Evolutionary conservation across 2,797 vertebrate species (phyloP).

Genomic region (Distichodus sexfasciatus): DNA sequence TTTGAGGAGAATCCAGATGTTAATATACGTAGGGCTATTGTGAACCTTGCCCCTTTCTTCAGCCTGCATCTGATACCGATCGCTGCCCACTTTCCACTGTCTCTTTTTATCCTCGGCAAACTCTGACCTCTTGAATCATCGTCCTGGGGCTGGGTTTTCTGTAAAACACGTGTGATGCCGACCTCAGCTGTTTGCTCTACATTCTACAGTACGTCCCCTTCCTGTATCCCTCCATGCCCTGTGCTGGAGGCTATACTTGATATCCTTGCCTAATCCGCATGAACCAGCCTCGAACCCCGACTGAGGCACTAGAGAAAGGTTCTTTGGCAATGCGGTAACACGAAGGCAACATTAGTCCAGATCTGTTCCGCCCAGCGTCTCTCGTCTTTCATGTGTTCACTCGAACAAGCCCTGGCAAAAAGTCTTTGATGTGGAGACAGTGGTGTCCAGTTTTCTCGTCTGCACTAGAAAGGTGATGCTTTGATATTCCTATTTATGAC

Average conservation of each 20-base stretch:
- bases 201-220: neutral
- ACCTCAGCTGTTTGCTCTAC: constrained; percentile 8
- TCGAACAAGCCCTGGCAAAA: constrained; percentile 15
- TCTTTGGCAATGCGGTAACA: constrained; percentile 39
- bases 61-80: too few relatives aligned
- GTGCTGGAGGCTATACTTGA: constrained; percentile 25
- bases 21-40: too few relatives aligned
- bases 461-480: constrained; percentile 23
- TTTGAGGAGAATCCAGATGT: too few relatives aligned
- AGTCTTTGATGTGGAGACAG: constrained; percentile 2
- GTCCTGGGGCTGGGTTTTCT: constrained; percentile 1
- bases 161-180: neutral
- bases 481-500: constrained; percentile 28
- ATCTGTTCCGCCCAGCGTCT: constrained; percentile 47
- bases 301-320: constrained; percentile 28
- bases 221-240: neutral
- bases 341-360: constrained; percentile 26
- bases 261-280: constrained; percentile 38
- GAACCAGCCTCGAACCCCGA: constrained; percentile 40
- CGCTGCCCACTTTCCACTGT: neutral
- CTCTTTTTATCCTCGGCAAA: neutral
- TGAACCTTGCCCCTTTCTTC: too few relatives aligned
- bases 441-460: constrained; percentile 1
- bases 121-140: constrained; percentile 13
- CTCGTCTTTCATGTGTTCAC: constrained; percentile 28